Base-by-base conservation (phyloP, 2,113 vertebrate species). In the Oplegnathus fasciatus region DNA sequence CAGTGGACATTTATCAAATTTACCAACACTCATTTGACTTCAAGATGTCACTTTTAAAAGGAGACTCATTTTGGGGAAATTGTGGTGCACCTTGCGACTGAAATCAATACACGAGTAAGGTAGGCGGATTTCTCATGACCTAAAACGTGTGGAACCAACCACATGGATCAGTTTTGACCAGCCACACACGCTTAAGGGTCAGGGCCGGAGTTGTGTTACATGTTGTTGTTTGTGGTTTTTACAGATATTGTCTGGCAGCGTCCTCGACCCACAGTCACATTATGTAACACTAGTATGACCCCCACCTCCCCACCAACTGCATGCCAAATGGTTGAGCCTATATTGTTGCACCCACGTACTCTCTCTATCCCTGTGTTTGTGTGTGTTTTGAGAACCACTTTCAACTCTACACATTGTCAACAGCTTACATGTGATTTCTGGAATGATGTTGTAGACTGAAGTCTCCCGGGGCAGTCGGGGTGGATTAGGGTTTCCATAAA, bases 401-500 rank as follows among this genome's bases (percentile, higher is more conserved):
- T 26, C n/a, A 52, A 62, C 65, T 64, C 55, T 50, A 73, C 80
- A 80, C 57, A 80, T 14, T 26, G 58, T 10, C 2, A 14, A 42
- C 68, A 50, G 30, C 34, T 86, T 67, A 77, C 79, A 62, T 69
- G 71, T 76, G 74, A 78, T 85, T 79, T 3, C 17, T 50, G 40
- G 57, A 46, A 68, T 24, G 65, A 61, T 71, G 42, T 10, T 64
- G 44, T 20, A 52, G 14, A 62, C 46, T 32, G 24, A 66, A 80
- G 66, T 81, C 40, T 42, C 9, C 70, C 62, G 42, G 87, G 87
- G 26, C 77, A 67, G 55, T 77, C 28, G 11, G 42, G 75, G 80
- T 24, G 78, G 89, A 66, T 88, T 82, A 86, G 22, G 57, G 57
- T 18, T 54, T 86, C 73, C 67, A 90, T 89, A 91, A 93, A 93